phyloP scores from a whole-genome alignment of 2,113 vertebrate species.

The Embiotoca jacksoni region DNA sequence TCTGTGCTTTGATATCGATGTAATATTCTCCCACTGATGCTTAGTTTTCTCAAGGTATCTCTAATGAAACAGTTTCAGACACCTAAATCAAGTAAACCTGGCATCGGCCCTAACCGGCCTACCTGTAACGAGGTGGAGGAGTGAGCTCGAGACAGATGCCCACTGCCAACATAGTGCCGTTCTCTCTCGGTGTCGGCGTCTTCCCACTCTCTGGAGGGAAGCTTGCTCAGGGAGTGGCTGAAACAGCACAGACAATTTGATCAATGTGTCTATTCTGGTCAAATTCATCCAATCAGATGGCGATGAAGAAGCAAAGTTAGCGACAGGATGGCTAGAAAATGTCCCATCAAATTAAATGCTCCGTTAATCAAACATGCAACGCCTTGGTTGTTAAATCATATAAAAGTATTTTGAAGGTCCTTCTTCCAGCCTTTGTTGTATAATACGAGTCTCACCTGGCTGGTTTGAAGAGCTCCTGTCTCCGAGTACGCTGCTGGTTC shows the following conservation, averaged over 20 bases:
- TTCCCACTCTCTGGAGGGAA: slow-evolving; percentile 79
- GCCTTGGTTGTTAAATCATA: too few species aligned
- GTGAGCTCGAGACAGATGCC: slow-evolving; percentile 75
- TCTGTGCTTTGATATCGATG: too few species aligned
- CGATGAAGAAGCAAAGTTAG: background rate
- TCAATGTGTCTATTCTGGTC: background rate
- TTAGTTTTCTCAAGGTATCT: too few species aligned
- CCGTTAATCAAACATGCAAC: too few species aligned
- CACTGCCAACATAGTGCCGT: slow-evolving; percentile 62
- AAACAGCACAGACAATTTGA: slow-evolving; percentile 33
- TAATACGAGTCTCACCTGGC: slow-evolving; percentile 89
- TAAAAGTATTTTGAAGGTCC: too few species aligned
- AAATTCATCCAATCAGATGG: slow-evolving; percentile 9
- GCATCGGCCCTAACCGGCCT: background rate
- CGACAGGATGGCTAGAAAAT: background rate
- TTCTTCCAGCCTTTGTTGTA: slow-evolving; percentile 51
- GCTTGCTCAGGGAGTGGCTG: slow-evolving; percentile 83
- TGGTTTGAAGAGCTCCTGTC: slow-evolving; percentile 92
- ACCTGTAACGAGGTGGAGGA: slow-evolving; percentile 80
- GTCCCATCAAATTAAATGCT: too few species aligned
- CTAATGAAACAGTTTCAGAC: background rate
- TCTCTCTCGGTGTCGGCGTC: slow-evolving; percentile 76
- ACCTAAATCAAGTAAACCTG: background rate
- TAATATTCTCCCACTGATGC: too few species aligned
- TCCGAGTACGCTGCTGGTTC: slow-evolving; percentile 82